Evolutionary conservation across 2,888 invertebrate genomes (phyloP), one percentile per base, ranked within the genome.

Genomic region (Holacanthella duospinosa): DNA sequence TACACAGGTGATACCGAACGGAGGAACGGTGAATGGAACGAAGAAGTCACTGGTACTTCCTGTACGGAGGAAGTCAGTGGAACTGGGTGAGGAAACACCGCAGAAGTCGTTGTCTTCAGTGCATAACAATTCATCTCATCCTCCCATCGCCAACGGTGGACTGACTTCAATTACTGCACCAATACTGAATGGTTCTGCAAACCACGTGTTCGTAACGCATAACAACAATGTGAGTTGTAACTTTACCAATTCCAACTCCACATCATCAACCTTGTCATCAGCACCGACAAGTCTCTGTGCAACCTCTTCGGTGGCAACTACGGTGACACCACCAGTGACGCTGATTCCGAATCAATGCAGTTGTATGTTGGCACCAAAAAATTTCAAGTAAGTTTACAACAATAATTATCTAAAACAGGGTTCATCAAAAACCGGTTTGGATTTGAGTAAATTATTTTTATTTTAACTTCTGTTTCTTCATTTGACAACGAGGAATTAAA

Each of bases 341-440:
- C 16, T 29, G 24, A 29, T 56, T 27, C 28, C 28, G n/a, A 56
- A 56, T 21, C 56, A 56, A 56, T 56, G 26, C 55, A 55, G 56
- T 29, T 28, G 56, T 29, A 12, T 28, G 29, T 29, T 56, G 28
- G 29, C 28, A 28, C 16, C 29, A 2, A 56, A 29, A 24, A 12
- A n/a, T 29, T 56, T 56, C 29, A 26, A 26, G 29, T 56, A 28
- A 29, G 29, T 2, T 19, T 29, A n/a, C 6, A 53, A 28, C 54
- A 43, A 28, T n/a, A 29, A 43, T 54, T 55, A 19, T 29, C 58
- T 60, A n/a, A n/a, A n/a, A n/a, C n/a, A n/a, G n/a, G 19, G 4
- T 62, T 36, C 36, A 36, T 36, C 9, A 16, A 16, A 36, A 36
- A 16, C 36, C 16, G 6, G 36, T n/a, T n/a, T n/a, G n/a, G n/a